Percentiles rank a stretch among this genome's conserved stretches.
Conservation (phyloP, 92 coral and sea anemone species). For the Epizoanthus fatuus region DNA sequence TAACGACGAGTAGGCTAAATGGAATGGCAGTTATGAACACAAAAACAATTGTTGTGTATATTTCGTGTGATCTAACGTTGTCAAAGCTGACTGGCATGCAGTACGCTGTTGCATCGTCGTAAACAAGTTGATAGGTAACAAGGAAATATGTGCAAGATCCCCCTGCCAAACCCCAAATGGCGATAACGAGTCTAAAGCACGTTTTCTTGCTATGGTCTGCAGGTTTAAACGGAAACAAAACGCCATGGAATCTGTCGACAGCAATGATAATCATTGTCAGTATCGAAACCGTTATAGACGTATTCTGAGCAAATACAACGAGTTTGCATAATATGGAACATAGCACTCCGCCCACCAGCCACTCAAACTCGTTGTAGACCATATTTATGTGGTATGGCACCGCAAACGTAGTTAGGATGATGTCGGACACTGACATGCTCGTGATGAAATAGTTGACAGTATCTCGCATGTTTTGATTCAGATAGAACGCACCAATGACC, state of each 20-base stretch:
- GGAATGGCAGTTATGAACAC: conserved; percentile 19
- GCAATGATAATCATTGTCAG: neutral
- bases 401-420: neutral
- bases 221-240: conserved; percentile 3
- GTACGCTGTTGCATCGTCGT: neutral
- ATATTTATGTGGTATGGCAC: neutral
- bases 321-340: neutral
- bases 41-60: neutral
- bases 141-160: neutral
- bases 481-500: neutral
- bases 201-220: neutral
- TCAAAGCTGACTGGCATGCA: neutral
- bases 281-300: neutral
- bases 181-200: neutral
- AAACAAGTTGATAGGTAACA: neutral
- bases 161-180: neutral
- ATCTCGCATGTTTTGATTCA: conserved; percentile 8
- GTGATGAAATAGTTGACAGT: conserved; percentile 17
- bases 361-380: neutral
- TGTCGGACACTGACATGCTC: conserved; percentile 14
- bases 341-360: neutral
- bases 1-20: neutral
- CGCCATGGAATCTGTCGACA: neutral
- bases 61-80: neutral
- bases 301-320: neutral